Evolutionary conservation across 2,113 vertebrate species (phyloP).

Genomic region (Serilophus lunatus): DNA sequence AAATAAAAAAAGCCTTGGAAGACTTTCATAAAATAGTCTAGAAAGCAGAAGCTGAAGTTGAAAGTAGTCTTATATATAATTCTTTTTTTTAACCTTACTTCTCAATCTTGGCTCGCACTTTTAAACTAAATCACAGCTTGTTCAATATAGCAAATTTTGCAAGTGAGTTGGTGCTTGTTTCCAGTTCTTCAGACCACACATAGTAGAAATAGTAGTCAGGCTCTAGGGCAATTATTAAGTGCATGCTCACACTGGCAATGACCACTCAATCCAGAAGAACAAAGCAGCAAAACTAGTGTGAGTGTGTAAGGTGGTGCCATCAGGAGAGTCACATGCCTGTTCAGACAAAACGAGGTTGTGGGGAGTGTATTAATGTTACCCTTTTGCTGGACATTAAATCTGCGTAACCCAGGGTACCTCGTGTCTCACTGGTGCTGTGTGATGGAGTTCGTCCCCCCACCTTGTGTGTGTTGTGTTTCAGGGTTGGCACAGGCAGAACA

Average conservation of each 20-base stretch:
- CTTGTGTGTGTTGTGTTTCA: not conserved
- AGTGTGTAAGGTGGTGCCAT: not conserved
- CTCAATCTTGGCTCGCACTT: not conserved
- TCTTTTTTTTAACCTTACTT: not conserved
- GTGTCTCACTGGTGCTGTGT: not conserved
- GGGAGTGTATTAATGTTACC: not conserved
- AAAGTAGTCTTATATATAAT: not conserved
- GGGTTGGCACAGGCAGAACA: not conserved
- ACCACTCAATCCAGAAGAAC: not conserved
- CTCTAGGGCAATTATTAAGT: not conserved
- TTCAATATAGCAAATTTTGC: not conserved
- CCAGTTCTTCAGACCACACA: not conserved
- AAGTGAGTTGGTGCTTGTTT: not conserved
- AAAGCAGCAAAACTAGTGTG: not conserved
- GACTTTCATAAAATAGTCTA: not conserved
- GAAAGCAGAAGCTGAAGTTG: not conserved
- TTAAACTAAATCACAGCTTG: not conserved
- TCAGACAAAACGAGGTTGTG: not conserved
- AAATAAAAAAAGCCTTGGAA: not conserved
- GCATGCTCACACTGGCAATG: not conserved
- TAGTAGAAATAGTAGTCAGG: not conserved
- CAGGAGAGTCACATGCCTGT: not conserved
- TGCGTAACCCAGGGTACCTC: not conserved
- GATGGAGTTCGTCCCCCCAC: not conserved
- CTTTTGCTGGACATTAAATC: not conserved